Conservation (phyloP, 1,140 invertebrate species). For the Sitobion miscanthi region DNA sequence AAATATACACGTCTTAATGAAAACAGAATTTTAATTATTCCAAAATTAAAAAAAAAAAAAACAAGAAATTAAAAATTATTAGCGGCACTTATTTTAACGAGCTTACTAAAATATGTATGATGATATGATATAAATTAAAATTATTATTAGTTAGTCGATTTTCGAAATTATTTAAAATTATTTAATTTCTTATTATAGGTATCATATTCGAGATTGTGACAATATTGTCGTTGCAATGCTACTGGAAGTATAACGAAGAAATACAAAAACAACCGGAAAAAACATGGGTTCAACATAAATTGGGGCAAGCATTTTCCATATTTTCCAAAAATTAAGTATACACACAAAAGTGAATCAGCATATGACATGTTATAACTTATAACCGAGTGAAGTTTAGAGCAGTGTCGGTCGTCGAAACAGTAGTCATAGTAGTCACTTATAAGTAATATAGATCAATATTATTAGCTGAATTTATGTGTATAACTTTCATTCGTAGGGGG, state of each 20-base stretch:
- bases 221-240: not conserved
- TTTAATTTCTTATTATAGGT: not conserved
- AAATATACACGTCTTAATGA: not conserved
- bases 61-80: not conserved
- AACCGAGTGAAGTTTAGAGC: too few species aligned
- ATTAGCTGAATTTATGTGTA: too few species aligned
- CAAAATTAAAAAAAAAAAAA: not conserved
- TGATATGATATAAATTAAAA: too few species aligned
- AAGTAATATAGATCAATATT: too few species aligned
- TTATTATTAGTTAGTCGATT: not conserved
- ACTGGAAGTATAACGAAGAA: not conserved
- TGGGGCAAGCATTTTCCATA: not conserved
- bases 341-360: too few species aligned
- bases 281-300: not conserved
- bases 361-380: too few species aligned
- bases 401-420: too few species aligned
- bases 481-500: too few species aligned
- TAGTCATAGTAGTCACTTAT: too few species aligned
- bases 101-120: not conserved
- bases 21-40: not conserved
- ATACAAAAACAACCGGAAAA: not conserved
- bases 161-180: not conserved
- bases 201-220: not conserved
- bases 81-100: not conserved
- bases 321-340: not conserved